Percentiles rank a stretch among this genome's conserved stretches.
phyloP scores from a whole-genome alignment of 35 echinoderm and acorn worm genomes.

The Apostichopus californicus region DNA sequence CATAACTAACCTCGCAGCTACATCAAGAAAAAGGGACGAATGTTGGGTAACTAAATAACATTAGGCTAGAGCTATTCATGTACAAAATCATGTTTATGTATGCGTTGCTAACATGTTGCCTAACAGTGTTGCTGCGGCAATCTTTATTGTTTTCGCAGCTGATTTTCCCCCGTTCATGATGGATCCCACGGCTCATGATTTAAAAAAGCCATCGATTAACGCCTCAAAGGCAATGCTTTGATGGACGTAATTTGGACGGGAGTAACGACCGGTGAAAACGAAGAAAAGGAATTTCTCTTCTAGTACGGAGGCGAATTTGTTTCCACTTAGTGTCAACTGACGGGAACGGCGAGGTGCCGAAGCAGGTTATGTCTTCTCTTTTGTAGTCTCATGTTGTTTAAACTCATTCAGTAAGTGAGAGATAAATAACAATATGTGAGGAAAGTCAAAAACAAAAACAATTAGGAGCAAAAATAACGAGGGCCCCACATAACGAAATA shows the following conservation, averaged over 20 bases:
- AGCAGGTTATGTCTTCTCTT: background rate
- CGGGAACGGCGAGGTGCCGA: background rate
- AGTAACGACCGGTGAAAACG: slow-evolving; percentile 44
- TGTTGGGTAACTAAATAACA: no score
- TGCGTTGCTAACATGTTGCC: background rate
- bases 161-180: slow-evolving; percentile 15
- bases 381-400: background rate
- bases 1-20: no score
- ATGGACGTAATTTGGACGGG: slow-evolving; percentile 43
- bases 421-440: no score
- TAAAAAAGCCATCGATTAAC: slow-evolving; percentile 13
- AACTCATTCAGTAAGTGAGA: no score
- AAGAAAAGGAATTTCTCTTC: background rate
- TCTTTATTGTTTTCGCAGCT: background rate
- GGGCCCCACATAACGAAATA: no score
- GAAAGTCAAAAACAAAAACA: no score
- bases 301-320: background rate
- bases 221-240: background rate
- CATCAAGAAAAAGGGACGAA: no score
- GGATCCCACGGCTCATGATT: background rate
- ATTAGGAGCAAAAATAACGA: no score
- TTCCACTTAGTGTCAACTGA: slow-evolving; percentile 7
- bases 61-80: no score
- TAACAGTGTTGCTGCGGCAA: background rate
- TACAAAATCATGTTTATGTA: background rate